A percentile compares a stretch with the other conserved stretches of the same genome.
Evolutionary conservation across 2,888 invertebrate genomes (phyloP).

Genomic region (Catocala sponsa): DNA sequence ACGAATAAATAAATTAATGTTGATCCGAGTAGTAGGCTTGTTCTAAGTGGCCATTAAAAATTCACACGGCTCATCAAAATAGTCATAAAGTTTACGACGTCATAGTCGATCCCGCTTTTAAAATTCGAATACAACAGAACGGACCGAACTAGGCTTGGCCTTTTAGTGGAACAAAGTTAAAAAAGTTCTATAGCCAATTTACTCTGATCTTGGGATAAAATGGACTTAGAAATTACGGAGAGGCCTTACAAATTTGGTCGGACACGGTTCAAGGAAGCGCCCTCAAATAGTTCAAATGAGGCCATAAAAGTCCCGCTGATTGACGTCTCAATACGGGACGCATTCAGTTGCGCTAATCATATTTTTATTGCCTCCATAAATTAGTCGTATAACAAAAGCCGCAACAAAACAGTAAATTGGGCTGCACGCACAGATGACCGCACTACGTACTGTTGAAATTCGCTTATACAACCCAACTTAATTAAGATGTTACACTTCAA

Average conservation of each 20-base stretch:
- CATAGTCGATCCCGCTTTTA: constrained; percentile 70
- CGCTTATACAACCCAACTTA: constrained; percentile 33
- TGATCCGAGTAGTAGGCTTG: constrained; percentile 15
- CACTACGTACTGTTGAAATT: constrained; percentile 44
- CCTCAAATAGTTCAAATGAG: constrained; percentile 79
- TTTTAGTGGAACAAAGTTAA: constrained; percentile 59
- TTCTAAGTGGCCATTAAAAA: constrained; percentile 65
- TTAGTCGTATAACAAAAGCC: constrained; percentile 68
- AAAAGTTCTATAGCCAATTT: constrained; percentile 56
- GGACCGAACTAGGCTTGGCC: constrained; percentile 57
- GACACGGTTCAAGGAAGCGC: constrained; percentile 79
- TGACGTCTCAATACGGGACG: constrained; percentile 75
- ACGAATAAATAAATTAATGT: constrained; percentile 16
- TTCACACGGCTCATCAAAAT: constrained; percentile 75
- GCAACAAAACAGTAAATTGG: constrained; percentile 60
- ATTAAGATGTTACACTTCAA: constrained; percentile 36
- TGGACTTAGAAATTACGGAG: constrained; percentile 34
- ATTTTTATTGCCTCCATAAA: constrained; percentile 80
- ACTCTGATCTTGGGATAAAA: constrained; percentile 45
- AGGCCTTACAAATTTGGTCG: constrained; percentile 61
- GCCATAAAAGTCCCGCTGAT: constrained; percentile 80
- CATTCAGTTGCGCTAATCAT: constrained; percentile 75
- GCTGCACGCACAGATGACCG: constrained; percentile 59
- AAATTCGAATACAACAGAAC: constrained; percentile 67
- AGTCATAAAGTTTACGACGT: constrained; percentile 77